phyloP scores from a whole-genome alignment of 2,888 invertebrate species.

The Ectemnius lituratus region DNA sequence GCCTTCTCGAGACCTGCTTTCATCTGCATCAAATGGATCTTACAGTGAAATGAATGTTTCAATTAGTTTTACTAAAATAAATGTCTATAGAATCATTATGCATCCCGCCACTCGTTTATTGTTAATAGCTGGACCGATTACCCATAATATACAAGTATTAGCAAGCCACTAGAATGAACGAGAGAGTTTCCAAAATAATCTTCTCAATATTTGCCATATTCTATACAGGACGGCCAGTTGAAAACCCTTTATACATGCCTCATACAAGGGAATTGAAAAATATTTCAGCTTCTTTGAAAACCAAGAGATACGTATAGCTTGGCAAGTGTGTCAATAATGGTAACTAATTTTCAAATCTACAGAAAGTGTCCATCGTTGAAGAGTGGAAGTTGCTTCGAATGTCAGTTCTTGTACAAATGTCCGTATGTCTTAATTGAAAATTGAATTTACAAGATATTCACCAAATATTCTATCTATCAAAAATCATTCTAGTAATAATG shows the following conservation, averaged over 20 bases:
- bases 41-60: constrained; percentile 26
- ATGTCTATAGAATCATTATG: constrained; percentile 46
- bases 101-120: constrained; percentile 34
- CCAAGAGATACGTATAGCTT: constrained; percentile 11
- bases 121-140: constrained; percentile 31
- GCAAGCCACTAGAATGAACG: constrained; percentile 37
- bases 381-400: too few relatives aligned
- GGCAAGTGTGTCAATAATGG: constrained; percentile 5
- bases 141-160: constrained; percentile 46
- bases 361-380: too few relatives aligned
- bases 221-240: constrained; percentile 65
- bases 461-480: background rate
- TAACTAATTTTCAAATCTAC: too few relatives aligned
- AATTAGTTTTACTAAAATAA: constrained; percentile 49
- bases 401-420: too few relatives aligned
- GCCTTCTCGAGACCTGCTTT: background rate
- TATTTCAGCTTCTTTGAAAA: constrained; percentile 25
- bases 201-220: constrained; percentile 58
- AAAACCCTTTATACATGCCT: constrained; percentile 57
- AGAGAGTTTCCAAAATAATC: constrained; percentile 45
- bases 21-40: background rate
- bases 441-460: constrained; percentile 11
- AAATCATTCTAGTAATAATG: background rate
- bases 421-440: background rate
- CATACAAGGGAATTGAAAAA: constrained; percentile 39